Conservation (phyloP, 2,797 vertebrate genomes). For the Pseudochromis fuscus region DNA sequence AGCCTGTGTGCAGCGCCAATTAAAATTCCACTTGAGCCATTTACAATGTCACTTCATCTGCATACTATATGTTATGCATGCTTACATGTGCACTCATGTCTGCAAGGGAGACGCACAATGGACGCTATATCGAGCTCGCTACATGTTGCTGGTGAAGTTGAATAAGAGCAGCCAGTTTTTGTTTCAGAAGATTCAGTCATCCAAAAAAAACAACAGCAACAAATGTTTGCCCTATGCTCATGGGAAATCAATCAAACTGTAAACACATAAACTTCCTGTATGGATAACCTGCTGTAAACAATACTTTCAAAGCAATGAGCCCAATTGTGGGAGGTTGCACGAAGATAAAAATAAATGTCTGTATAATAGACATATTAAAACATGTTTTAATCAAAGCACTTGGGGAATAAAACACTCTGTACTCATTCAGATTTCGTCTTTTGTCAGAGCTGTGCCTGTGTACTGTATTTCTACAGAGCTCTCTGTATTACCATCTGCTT, state of each 20-base stretch:
- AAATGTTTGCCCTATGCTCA: too few species aligned
- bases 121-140: slow-evolving; percentile 23
- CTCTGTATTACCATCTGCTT: slow-evolving; percentile 18
- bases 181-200: too few species aligned
- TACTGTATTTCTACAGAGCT: slow-evolving; percentile 22
- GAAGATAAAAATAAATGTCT: too few species aligned
- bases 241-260: too few species aligned
- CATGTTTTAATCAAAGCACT: too few species aligned
- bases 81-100: slow-evolving; percentile 8
- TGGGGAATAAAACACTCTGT: neutral
- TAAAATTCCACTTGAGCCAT: slow-evolving; percentile 60
- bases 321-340: neutral
- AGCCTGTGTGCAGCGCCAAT: slow-evolving; percentile 36
- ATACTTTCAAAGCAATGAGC: neutral
- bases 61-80: slow-evolving; percentile 26
- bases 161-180: slow-evolving; percentile 9
- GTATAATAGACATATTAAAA: too few species aligned
- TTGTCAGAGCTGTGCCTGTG: neutral
- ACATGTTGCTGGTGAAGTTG: neutral
- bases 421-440: neutral
- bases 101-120: slow-evolving; percentile 27
- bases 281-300: neutral
- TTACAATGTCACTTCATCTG: slow-evolving; percentile 27
- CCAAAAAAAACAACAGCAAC: too few species aligned
- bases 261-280: neutral